Base-by-base conservation (phyloP, 2,888 invertebrate genomes). In the Osmoderma eremita region DNA sequence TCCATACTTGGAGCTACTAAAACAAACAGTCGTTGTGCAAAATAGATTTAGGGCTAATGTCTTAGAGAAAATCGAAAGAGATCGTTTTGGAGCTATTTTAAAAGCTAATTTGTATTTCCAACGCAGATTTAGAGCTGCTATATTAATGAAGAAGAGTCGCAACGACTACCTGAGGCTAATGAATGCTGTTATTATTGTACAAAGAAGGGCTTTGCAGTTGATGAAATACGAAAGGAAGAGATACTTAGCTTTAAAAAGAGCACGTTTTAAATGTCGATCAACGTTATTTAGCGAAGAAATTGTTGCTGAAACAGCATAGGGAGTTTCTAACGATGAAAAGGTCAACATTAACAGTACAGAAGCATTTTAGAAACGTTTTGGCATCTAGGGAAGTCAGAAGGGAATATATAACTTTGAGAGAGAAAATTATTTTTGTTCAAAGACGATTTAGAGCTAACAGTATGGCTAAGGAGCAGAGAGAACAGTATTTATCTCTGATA, bases 261-360 rank as follows among this genome's bases (percentile, higher is more conserved):
- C 85, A n/a, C 1, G 80, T 79, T 53, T 65, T 81, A n/a, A 72
- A 75, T n/a, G 82, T 88, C 67, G 87, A 88, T 76, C 77, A 73
- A 54, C 68, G 69, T 48, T 63, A 53, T 20, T 75, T 79, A 38
- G 76, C 76, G 1, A 75, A 74, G 50, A 67, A 76, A 54, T 38
- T 69, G 13, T 76, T 17, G 18, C 10, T 63, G 63, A 20, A 41
- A 18, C 38, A 22, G 6, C 22, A 13, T 17, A 15, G 12, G 17
- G 30, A 22, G 18, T 63, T 36, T 22, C 2, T 18, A 15, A 17
- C 10, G n/a, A 6, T 63, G 20, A 51, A 63, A 50, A 39, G 8
- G 20, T 77, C 79, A 1, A 76, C 73, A 4, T 4, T 68, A 12
- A 69, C 69, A 8, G 76, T 81, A 38, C 78, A 80, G 69, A 62